phyloP scores from a whole-genome alignment of 2,797 vertebrate genomes.

The Tamandua tetradactyla region DNA sequence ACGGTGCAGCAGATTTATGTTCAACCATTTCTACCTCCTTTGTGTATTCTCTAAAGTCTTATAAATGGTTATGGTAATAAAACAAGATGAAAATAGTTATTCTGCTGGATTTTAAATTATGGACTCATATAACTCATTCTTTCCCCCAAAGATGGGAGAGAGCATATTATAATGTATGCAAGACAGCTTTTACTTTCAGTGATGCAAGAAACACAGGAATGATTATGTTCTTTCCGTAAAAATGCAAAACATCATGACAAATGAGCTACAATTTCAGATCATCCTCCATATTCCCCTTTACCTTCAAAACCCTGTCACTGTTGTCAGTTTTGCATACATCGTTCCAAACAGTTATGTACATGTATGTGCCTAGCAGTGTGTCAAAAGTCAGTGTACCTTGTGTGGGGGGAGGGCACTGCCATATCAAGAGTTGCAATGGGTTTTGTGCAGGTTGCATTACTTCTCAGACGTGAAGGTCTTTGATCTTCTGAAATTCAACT shows the following conservation, averaged over 20 bases:
- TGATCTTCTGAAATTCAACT: neutral
- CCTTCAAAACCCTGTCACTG: neutral
- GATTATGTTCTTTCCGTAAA: neutral
- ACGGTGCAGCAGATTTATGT: slow-evolving; percentile 45
- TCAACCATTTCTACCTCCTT: slow-evolving; percentile 27
- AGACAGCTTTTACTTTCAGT: neutral
- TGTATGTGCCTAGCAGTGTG: neutral
- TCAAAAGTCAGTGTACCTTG: too few species aligned
- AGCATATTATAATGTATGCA: neutral
- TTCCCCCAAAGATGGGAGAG: neutral
- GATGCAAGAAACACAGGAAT: neutral
- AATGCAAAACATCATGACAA: neutral
- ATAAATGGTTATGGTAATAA: slow-evolving; percentile 48
- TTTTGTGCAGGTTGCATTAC: neutral
- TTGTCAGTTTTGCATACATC: neutral
- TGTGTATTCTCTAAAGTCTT: slow-evolving; percentile 44
- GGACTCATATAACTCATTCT: neutral
- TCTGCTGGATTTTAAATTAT: slow-evolving; percentile 51
- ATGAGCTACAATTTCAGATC: neutral
- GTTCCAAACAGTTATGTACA: neutral
- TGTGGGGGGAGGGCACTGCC: too few species aligned
- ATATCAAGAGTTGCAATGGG: neutral
- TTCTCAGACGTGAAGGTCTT: neutral
- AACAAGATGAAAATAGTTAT: slow-evolving; percentile 23
- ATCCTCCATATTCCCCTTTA: neutral